phyloP scores from a whole-genome alignment of 2,888 invertebrate genomes.

The Conistra vaccinii region DNA sequence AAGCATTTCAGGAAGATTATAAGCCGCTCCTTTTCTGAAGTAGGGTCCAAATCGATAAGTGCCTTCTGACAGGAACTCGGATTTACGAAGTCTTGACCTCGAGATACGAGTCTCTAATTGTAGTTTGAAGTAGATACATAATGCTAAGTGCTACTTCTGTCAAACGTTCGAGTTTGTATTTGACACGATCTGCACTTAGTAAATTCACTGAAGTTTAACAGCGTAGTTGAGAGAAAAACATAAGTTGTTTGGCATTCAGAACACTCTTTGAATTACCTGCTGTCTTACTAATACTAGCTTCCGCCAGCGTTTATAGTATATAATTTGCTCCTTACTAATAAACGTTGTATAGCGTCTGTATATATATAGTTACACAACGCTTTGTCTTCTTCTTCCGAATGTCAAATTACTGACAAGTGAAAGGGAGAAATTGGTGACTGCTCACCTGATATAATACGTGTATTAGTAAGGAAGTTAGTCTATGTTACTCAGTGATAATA shows the following conservation, averaged over 20 bases:
- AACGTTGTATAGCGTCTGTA: too few relatives aligned
- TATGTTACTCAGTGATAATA: too few relatives aligned
- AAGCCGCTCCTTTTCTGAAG: slow-evolving; percentile 46
- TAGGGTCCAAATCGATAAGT: slow-evolving; percentile 46
- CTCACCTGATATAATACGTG: too few relatives aligned
- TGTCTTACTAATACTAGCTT: background rate
- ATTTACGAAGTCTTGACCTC: slow-evolving; percentile 46
- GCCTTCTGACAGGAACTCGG: slow-evolving; percentile 39
- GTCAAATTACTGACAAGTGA: too few relatives aligned
- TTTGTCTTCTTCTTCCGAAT: too few relatives aligned
- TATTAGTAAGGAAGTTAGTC: too few relatives aligned
- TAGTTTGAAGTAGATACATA: slow-evolving; percentile 41
- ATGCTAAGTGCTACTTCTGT: slow-evolving; percentile 24
- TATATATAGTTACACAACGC: too few relatives aligned
- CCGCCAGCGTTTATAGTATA: too few relatives aligned
- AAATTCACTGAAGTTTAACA: slow-evolving; percentile 7
- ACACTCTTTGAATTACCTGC: background rate
- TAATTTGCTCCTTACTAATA: too few relatives aligned
- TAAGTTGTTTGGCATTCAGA: background rate
- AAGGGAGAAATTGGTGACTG: too few relatives aligned
- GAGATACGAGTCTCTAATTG: slow-evolving; percentile 47
- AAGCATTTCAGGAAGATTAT: slow-evolving; percentile 32
- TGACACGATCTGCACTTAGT: slow-evolving; percentile 12
- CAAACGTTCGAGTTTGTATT: slow-evolving; percentile 24
- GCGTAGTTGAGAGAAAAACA: slow-evolving; percentile 8